Evolutionary conservation across 2,113 vertebrate genomes (phyloP).

Genomic region (zebrafish (Danio rerio)): GRCz12tu NC_133190.1:20770501-20771000

Average conservation of each 20-base stretch:
- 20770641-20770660: conserved; percentile 27
- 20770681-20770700: conserved; percentile 36
- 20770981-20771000: conserved; percentile 35
- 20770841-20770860: conserved; percentile 5
- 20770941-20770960: conserved; percentile 63
- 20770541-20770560: conserved; percentile 34
- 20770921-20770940: conserved; percentile 54
- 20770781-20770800: conserved; percentile 40
- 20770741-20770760: conserved; percentile 32
- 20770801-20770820: background rate
- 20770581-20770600: conserved; percentile 7
- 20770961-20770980: conserved; percentile 63
- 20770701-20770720: conserved; percentile 49
- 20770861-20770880: conserved; percentile 14
- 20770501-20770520: conserved; percentile 33
- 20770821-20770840: conserved; percentile 18
- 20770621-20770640: background rate
- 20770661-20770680: conserved; percentile 48
- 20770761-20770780: conserved; percentile 49
- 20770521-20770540: conserved; percentile 33
- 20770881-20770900: conserved; percentile 58
- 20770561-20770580: conserved; percentile 10
- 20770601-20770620: background rate
- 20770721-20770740: conserved; percentile 55
- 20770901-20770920: conserved; percentile 58